Percentiles rank a stretch among this genome's conserved stretches.
These are phyloP conservation scores for Camarhynchus parvulus DNA, from an alignment of 2,113 vertebrate genomes.

Conservation along the genomic window DNA sequence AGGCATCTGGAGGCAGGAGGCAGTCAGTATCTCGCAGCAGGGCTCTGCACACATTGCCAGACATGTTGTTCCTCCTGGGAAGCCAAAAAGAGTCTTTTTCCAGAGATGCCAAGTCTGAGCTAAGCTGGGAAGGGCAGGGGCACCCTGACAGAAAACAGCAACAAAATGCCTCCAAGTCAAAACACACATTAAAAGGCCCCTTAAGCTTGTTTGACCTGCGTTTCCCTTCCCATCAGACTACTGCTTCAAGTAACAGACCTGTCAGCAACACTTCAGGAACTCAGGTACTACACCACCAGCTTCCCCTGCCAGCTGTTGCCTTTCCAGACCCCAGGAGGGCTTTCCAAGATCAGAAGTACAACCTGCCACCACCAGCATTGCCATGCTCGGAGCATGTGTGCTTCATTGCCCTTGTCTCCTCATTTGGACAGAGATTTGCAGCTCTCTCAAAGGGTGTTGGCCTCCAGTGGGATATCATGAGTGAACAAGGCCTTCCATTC, in stretches of 20 bases:
- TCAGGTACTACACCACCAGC: not conserved
- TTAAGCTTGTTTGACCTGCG: not conserved
- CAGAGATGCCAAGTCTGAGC: not conserved
- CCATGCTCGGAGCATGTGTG: not conserved
- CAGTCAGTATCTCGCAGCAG: not conserved
- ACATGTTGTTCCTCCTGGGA: not conserved
- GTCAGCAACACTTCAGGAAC: not conserved
- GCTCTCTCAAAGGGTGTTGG: not conserved
- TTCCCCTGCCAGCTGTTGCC: not conserved
- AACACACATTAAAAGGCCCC: not conserved
- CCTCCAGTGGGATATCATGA: not conserved
- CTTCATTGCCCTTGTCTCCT: not conserved
- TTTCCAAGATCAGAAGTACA: not conserved
- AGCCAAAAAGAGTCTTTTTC: not conserved
- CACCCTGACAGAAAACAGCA: not conserved
- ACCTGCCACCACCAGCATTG: not conserved
- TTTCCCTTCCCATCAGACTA: not conserved
- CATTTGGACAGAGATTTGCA: not conserved
- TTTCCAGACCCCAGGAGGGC: not conserved
- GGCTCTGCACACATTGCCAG: conserved; percentile 17
- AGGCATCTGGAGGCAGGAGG: conserved; percentile 31
- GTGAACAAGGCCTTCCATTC: conserved; percentile 19
- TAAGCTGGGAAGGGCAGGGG: conserved; percentile 3
- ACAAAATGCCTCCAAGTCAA: conserved; percentile 11
- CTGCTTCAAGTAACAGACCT: not conserved